Conservation (phyloP, 2,888 invertebrate genomes). For the Phengaris alcon region DNA sequence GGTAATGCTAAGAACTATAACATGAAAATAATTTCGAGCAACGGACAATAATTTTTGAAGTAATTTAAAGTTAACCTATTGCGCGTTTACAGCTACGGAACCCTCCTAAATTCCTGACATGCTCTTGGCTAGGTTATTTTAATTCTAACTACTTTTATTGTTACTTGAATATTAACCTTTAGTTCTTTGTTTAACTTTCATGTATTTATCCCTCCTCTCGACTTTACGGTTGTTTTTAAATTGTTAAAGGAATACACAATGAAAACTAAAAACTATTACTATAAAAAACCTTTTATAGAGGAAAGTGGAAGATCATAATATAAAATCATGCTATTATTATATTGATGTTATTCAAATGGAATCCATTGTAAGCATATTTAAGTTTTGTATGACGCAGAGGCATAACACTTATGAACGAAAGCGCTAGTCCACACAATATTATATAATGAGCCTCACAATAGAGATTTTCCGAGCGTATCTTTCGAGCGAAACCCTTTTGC, state of each 20-base stretch:
- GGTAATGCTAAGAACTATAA: no score
- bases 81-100: no score
- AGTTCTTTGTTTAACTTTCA: no score
- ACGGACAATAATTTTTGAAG: no score
- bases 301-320: neutral
- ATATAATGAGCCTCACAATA: neutral
- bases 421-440: slow-evolving; percentile 1
- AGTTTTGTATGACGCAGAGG: neutral
- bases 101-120: no score
- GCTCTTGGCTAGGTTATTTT: no score
- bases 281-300: neutral
- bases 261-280: neutral
- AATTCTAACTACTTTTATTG: no score
- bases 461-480: slow-evolving; percentile 3
- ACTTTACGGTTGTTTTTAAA: neutral
- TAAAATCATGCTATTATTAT: neutral
- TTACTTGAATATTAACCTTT: no score
- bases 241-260: neutral
- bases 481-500: neutral
- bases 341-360: neutral
- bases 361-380: neutral
- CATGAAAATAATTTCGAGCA: no score
- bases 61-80: no score
- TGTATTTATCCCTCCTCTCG: no score
- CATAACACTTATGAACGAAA: neutral